Evolutionary conservation across 2,797 vertebrate genomes (phyloP).

Genomic region (Lepilemur septentrionalis): DNA sequence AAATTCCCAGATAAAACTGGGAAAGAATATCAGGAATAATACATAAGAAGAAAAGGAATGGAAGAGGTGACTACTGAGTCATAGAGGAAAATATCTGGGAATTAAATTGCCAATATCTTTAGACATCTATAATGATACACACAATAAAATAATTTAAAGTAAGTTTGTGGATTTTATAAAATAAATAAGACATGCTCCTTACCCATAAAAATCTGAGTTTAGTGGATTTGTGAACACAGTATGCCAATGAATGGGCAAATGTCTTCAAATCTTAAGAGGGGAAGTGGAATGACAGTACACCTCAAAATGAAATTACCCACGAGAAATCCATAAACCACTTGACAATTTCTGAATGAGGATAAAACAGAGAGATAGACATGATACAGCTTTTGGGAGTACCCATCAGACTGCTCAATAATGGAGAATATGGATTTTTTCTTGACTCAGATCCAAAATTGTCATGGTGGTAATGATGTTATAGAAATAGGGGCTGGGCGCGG

Average conservation of each 20-base stretch:
- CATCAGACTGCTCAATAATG: neutral
- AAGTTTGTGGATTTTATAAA: neutral
- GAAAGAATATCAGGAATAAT: neutral
- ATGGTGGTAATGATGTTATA: neutral
- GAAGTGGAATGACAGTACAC: neutral
- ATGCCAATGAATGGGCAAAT: neutral
- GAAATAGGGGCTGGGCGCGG: neutral
- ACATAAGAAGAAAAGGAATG: neutral
- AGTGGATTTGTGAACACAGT: neutral
- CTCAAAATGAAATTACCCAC: neutral
- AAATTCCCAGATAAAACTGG: neutral
- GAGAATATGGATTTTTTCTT: neutral
- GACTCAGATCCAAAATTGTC: neutral
- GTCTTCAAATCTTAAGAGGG: neutral
- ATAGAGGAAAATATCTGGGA: conserved; percentile 10
- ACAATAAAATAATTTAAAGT: neutral
- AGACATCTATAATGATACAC: neutral
- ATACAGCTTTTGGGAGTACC: neutral
- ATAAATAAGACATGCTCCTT: neutral
- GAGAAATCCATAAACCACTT: neutral
- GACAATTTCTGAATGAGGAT: neutral
- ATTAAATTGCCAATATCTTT: neutral
- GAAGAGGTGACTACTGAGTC: neutral
- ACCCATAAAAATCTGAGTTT: neutral
- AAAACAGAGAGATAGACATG: neutral